A percentile compares a stretch with the other conserved stretches of the same genome.
Conservation (phyloP, 2,113 vertebrate species). For the Glaucomys volans region DNA sequence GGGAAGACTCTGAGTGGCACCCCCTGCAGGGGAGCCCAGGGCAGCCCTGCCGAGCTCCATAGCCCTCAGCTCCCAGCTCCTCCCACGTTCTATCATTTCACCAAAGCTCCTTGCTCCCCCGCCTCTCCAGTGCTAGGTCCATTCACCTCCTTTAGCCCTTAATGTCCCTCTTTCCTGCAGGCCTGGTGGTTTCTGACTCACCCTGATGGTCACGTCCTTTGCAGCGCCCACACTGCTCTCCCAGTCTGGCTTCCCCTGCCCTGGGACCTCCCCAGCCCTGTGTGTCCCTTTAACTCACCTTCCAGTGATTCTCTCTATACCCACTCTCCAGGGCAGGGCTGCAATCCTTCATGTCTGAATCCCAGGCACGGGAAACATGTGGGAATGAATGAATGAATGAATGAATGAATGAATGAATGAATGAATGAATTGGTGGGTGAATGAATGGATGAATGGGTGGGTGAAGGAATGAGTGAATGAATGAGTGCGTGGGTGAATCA, state of each 20-base stretch:
- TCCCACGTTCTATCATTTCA: neutral
- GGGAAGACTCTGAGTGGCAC: neutral
- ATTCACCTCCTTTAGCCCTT: neutral
- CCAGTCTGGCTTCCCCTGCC: neutral
- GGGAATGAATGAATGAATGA: neutral
- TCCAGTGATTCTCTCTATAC: neutral
- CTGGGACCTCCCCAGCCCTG: neutral
- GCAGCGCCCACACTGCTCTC: neutral
- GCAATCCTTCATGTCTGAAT: too few species aligned
- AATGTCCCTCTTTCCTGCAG: neutral
- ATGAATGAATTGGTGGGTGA: neutral
- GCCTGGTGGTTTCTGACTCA: neutral
- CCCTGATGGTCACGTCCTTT: neutral
- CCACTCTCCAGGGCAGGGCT: neutral
- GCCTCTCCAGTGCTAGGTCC: neutral
- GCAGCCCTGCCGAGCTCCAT: neutral
- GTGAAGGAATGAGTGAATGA: neutral
- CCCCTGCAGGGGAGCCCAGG: neutral
- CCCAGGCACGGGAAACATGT: neutral
- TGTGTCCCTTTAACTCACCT: neutral
- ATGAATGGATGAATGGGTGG: neutral
- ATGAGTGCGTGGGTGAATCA: neutral
- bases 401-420: neutral
- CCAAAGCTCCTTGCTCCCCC: fast-evolving
- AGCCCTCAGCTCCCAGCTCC: neutral